Evolutionary conservation across 2,797 vertebrate genomes (phyloP).

Genomic region (Rhinophrynus dorsalis): DNA sequence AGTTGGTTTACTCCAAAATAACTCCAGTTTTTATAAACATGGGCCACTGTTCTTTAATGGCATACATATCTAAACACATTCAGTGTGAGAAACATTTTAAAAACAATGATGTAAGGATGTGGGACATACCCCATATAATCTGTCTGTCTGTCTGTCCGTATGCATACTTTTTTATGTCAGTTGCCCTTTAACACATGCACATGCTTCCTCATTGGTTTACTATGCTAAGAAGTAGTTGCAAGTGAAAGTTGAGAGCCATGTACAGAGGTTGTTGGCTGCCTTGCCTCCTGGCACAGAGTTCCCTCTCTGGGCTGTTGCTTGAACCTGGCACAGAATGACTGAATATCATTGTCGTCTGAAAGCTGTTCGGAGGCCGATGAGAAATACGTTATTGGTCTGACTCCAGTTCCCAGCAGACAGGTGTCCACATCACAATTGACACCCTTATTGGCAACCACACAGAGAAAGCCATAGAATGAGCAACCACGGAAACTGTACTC

Average conservation of each 20-base stretch:
- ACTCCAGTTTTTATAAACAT: too few relatives aligned
- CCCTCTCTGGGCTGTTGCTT: not conserved
- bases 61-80: too few relatives aligned
- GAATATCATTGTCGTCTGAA: slow-evolving; percentile 23
- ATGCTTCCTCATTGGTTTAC: not conserved
- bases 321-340: not conserved
- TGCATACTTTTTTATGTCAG: too few relatives aligned
- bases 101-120: too few relatives aligned
- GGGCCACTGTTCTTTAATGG: too few relatives aligned
- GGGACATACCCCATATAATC: too few relatives aligned
- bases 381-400: slow-evolving; percentile 27
- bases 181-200: not conserved
- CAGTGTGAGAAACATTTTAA: too few relatives aligned
- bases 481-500: not conserved
- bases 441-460: slow-evolving; percentile 7
- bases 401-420: slow-evolving; percentile 31
- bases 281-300: slow-evolving; percentile 11
- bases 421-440: slow-evolving; percentile 21
- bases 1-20: too few relatives aligned
- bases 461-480: not conserved
- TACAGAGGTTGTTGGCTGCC: not conserved
- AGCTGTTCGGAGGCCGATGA: slow-evolving; percentile 4
- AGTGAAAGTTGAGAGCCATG: not conserved
- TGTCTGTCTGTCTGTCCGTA: too few relatives aligned
- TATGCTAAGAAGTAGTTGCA: not conserved